These are phyloP conservation scores for Drosophila fulvimacula DNA, from an alignment of 2,888 invertebrate species.

Conservation along the genomic window DNA sequence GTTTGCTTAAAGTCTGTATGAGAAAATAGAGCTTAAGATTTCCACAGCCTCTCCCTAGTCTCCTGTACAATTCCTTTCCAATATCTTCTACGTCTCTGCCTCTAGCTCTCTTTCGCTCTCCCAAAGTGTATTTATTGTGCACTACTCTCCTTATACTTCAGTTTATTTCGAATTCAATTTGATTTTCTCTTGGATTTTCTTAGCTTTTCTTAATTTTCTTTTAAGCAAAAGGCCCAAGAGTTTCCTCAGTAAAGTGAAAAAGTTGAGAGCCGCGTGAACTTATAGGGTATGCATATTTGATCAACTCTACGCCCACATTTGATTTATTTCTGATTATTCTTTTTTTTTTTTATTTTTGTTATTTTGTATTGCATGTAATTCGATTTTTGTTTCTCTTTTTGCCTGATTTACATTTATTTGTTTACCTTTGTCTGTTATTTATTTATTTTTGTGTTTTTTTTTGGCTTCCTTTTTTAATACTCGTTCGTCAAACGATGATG, in stretches of 20 bases:
- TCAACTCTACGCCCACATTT: slow-evolving; percentile 7
- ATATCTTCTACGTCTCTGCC: not conserved
- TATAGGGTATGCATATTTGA: slow-evolving; percentile 19
- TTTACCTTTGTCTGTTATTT: slow-evolving; percentile 59
- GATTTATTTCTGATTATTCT: slow-evolving; percentile 21
- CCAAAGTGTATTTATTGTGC: not conserved
- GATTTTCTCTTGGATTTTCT: slow-evolving; percentile 8
- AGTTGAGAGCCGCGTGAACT: not conserved
- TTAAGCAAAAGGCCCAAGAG: not conserved
- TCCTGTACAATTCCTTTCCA: too few species aligned
- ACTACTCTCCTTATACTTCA: not conserved
- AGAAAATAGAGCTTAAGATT: not conserved
- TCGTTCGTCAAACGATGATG: not conserved
- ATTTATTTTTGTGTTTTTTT: slow-evolving; percentile 13
- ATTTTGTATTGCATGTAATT: slow-evolving; percentile 31
- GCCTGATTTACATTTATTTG: slow-evolving; percentile 64
- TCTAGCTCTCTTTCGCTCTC: not conserved
- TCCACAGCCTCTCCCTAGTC: not conserved
- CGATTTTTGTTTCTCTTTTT: slow-evolving; percentile 36
- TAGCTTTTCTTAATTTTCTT: not conserved
- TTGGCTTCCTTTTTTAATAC: slow-evolving; percentile 3
- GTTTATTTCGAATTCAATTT: not conserved
- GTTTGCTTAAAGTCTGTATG: not conserved
- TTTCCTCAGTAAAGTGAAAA: not conserved
- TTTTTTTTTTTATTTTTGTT: slow-evolving; percentile 6